These are phyloP conservation scores for Xylocopa sonorina DNA, from an alignment of 1,140 invertebrate genomes.

Conservation along the genomic window DNA sequence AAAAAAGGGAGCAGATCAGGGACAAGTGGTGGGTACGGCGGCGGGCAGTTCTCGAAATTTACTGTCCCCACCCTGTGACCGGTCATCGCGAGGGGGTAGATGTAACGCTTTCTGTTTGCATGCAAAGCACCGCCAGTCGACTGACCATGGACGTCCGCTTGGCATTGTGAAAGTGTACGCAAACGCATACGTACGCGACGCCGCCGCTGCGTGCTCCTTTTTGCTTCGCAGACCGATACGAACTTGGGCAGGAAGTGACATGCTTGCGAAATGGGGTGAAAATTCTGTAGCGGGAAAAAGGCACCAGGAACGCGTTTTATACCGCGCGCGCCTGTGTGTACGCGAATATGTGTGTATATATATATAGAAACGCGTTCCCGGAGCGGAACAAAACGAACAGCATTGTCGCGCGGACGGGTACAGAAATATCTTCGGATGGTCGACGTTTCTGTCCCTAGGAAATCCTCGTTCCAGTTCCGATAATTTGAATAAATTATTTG, in stretches of 20 bases:
- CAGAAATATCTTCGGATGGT: slow-evolving; percentile 38
- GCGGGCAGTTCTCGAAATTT: slow-evolving; percentile 65
- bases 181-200: slow-evolving; percentile 45
- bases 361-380: slow-evolving; percentile 5
- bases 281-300: slow-evolving; percentile 63
- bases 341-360: background rate
- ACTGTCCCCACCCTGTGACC: slow-evolving; percentile 59
- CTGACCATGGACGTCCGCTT: slow-evolving; percentile 62
- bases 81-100: slow-evolving; percentile 41
- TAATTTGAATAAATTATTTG: slow-evolving; percentile 25
- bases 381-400: slow-evolving; percentile 24
- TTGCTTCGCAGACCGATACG: slow-evolving; percentile 62
- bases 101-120: slow-evolving; percentile 68
- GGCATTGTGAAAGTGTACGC: slow-evolving; percentile 51
- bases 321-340: background rate
- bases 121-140: slow-evolving; percentile 69
- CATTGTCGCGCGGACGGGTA: slow-evolving; percentile 19
- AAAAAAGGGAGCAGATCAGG: slow-evolving; percentile 36
- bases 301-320: slow-evolving; percentile 36
- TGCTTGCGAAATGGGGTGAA: slow-evolving; percentile 69
- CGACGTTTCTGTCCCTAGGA: slow-evolving; percentile 9
- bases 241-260: slow-evolving; percentile 66
- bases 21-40: slow-evolving; percentile 53
- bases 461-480: slow-evolving; percentile 27
- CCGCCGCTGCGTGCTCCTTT: slow-evolving; percentile 47